Evolutionary conservation across 2,797 vertebrate genomes (phyloP), one percentile per base, ranked within the genome.

Genomic region (Triplophysa bombifrons): DNA sequence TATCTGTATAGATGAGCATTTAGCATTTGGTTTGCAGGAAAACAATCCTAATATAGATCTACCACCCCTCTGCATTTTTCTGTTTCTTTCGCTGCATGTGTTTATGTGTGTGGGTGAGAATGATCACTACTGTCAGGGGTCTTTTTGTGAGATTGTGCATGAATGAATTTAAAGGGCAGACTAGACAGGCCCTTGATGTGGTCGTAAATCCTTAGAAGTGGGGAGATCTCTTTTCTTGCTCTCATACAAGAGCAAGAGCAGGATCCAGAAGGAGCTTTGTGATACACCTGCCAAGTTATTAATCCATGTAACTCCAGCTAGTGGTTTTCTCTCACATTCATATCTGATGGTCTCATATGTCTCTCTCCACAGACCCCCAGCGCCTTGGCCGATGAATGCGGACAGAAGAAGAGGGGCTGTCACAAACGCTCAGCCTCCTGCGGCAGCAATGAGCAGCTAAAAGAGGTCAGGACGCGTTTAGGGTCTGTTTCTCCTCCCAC

Each of bases 401-500:
- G 75, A n/a, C 85, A 87, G 64, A 84, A 86, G 90, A 96, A 95
- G 89, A 95, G 92, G 88, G 92, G 89, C 19, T 96, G 94, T 38
- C 95, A 96, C 86, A 95, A 95, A 82, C 95, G 95, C 30, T 96
- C 95, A 25, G 93, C 95, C 6, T 96, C 95, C 0, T 96, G 95
- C 95, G 95, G 95, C 84, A 96, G 94, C 85, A 95, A 93, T 58
- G 95, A 95, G 86, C 95, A 96, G 72, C 94, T 96, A 71, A 96
- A 96, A 86, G 95, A 96, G 95, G 95, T 96, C 86, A 93, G 94
- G 74, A 88, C 46, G 41, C 58, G 51, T 64, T 76, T 65, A 74
- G 58, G 44, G 44, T 67, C 50, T 27, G 82, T 82, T 51, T 83
- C 69, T 75, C 65, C 61, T 74, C 48, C 67, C 64, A 50, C 73